Evolutionary conservation across 2,888 invertebrate species (phyloP), one percentile per base, ranked within the genome.

Genomic region (Cremastinae sp.): DNA sequence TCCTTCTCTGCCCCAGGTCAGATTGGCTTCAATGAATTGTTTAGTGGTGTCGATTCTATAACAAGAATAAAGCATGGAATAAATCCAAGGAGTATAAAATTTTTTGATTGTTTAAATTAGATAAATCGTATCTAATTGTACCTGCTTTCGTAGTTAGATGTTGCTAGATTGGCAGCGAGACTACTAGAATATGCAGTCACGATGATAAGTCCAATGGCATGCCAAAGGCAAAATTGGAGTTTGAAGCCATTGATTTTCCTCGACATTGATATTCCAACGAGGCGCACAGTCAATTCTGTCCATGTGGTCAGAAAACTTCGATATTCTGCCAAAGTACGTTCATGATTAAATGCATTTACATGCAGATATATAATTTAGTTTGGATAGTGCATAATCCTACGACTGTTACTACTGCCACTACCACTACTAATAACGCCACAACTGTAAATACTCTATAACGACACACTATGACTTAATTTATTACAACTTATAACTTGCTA

Each of bases 181-280:
- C 88, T 88, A 43, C 87, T 85, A 56, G 80, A 83, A 36, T 88
- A 89, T 1, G 86, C 84, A 2, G 85, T 81, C 8, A 88, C 86
- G 4, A 89, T 74, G 34, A 89, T 59, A 51, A 88, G 77, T 22
- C 87, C 87, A 1, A 83, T 78, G 0, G 80, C 64, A 49, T 87
- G 86, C 88, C 89, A 89, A 9, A 88, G 78, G n/a, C 84, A 78
- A 12, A 87, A 77, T 61, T 85, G 84, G 2, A 85, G n/a, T 51
- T 82, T 79, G 28, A 86, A 74, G 16, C 81, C 79, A 0, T 66
- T 14, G 9, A 81, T 78, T 8, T 80, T 82, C 74, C 54, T 74
- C 2, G 87, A 83, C 10, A 83, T 70, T 79, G 82, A 84, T 2
- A 76, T 79, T 3, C 85, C 88, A 16, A 87, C 65, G 8, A 88